Conservation (phyloP, 2,113 vertebrate genomes). For the Tachycineta bicolor region DNA sequence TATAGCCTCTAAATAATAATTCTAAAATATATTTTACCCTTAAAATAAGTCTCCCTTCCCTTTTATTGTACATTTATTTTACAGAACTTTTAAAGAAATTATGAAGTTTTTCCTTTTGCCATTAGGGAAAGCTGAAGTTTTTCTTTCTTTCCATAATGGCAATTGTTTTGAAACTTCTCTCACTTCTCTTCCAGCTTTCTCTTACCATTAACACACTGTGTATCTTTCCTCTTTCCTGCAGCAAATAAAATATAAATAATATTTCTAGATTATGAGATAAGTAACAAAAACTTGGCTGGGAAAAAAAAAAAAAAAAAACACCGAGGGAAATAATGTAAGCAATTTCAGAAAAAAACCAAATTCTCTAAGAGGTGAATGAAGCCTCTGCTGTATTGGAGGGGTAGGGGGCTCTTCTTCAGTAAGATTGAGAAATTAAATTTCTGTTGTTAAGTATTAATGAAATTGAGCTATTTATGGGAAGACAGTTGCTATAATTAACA, state of each 20-base stretch:
- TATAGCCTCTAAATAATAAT: neutral
- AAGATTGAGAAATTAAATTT: constrained; percentile 8
- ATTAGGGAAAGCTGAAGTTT: neutral
- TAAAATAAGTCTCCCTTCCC: neutral
- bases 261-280: neutral
- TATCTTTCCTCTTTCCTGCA: neutral
- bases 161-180: neutral
- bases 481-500: neutral
- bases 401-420: neutral
- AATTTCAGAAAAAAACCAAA: neutral
- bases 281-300: neutral
- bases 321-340: neutral
- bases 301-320: neutral
- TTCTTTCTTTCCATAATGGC: neutral
- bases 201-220: neutral
- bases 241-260: neutral
- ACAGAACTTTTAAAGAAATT: neutral
- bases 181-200: neutral
- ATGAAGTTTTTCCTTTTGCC: neutral
- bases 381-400: neutral
- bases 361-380: neutral
- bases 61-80: neutral
- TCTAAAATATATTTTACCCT: neutral
- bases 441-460: constrained; percentile 32
- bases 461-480: constrained; percentile 55